Evolutionary conservation across 1,140 invertebrate species (phyloP).

Genomic region (Apis florea): DNA sequence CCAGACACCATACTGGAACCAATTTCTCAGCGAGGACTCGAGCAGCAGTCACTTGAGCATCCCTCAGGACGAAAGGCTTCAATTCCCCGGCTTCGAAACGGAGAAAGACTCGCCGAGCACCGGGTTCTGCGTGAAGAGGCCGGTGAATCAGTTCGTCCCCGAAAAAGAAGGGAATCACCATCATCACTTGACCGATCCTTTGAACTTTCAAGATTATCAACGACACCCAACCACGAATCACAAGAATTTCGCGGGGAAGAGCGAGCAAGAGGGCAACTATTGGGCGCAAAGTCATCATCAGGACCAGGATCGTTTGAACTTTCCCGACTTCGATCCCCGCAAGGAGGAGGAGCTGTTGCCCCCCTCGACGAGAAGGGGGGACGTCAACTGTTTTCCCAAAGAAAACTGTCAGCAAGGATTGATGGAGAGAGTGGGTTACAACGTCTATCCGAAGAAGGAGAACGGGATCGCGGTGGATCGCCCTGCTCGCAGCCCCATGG

Average conservation of each 20-base stretch:
- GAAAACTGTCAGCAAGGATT: constrained; percentile 49
- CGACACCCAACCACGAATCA: constrained; percentile 50
- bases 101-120: constrained; percentile 47
- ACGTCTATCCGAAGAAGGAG: constrained; percentile 44
- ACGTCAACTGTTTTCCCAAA: constrained; percentile 59
- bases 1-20: constrained; percentile 75
- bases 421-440: constrained; percentile 18
- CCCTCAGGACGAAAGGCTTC: constrained; percentile 64
- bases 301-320: constrained; percentile 67
- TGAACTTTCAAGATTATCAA: constrained; percentile 45
- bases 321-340: constrained; percentile 64
- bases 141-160: constrained; percentile 40
- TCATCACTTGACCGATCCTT: constrained; percentile 30
- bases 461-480: constrained; percentile 47
- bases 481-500: constrained; percentile 58
- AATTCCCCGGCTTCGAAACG: constrained; percentile 58
- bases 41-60: constrained; percentile 79
- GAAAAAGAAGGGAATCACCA: constrained; percentile 45
- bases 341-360: constrained; percentile 61
- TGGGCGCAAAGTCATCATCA: constrained; percentile 58
- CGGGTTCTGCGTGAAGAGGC: constrained; percentile 41
- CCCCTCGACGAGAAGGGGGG: constrained; percentile 56
- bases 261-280: constrained; percentile 45
- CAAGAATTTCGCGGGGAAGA: constrained; percentile 52
- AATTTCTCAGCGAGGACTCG: constrained; percentile 80